Conservation (phyloP, 2,113 vertebrate species). For the Glaucidium brasilianum region DNA sequence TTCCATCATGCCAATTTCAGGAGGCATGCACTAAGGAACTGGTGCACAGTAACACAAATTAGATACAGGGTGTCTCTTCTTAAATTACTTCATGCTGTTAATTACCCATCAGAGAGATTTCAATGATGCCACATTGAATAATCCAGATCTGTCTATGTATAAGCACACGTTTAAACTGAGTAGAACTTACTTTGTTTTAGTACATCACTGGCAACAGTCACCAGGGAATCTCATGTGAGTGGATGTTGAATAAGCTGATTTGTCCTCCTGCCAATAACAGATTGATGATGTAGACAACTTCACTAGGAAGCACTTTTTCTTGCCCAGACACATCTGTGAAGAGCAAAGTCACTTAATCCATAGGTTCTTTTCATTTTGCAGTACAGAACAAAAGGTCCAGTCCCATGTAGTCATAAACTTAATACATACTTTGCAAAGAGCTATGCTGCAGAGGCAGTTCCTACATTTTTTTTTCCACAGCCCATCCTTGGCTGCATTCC, state of each 20-base stretch:
- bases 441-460: not conserved
- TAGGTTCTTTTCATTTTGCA: not conserved
- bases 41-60: slow-evolving; percentile 30
- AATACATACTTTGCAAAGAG: not conserved
- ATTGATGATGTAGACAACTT: not conserved
- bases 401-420: not conserved
- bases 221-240: not conserved
- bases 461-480: not conserved
- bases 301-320: not conserved
- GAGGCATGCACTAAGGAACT: not conserved
- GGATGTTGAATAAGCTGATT: not conserved
- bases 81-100: slow-evolving; percentile 64
- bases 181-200: not conserved
- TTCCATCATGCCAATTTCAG: not conserved
- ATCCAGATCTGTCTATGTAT: not conserved
- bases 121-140: slow-evolving; percentile 51
- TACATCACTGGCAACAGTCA: not conserved
- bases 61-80: slow-evolving; percentile 17
- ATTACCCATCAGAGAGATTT: slow-evolving; percentile 56
- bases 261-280: not conserved
- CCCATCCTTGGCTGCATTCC: not conserved
- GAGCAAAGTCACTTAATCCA: not conserved
- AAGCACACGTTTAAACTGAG: not conserved
- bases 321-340: not conserved
- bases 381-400: not conserved